Conservation (phyloP, 2,888 invertebrate species). For the Hypsopygia costalis region DNA sequence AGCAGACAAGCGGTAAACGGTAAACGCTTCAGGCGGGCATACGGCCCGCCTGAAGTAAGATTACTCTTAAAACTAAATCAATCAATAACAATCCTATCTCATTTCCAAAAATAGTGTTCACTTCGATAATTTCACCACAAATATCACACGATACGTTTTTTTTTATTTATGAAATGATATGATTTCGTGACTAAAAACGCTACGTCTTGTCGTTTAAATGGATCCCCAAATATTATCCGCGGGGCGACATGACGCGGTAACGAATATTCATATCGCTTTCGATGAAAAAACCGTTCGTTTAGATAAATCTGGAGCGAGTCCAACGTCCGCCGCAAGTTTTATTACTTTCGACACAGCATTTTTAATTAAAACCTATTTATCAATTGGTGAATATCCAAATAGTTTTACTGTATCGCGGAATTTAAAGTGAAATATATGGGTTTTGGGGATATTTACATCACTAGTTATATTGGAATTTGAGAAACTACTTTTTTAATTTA, state of each 20-base stretch:
- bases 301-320: constrained; percentile 61
- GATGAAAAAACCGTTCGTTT: constrained; percentile 46
- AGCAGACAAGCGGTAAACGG: too few species aligned
- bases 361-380: constrained; percentile 52
- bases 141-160: too few species aligned
- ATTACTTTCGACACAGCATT: constrained; percentile 46
- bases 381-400: constrained; percentile 23
- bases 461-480: too few species aligned
- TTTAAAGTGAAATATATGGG: background rate
- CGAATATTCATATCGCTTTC: constrained; percentile 64
- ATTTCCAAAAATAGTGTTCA: too few species aligned
- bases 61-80: too few species aligned
- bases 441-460: background rate
- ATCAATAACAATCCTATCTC: too few species aligned
- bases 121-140: too few species aligned
- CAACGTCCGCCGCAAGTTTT: constrained; percentile 39
- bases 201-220: constrained; percentile 22
- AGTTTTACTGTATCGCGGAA: constrained; percentile 5
- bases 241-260: constrained; percentile 55
- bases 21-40: too few species aligned
- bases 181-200: constrained; percentile 16
- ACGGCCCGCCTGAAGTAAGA: too few species aligned
- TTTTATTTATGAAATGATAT: too few species aligned
- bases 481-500: too few species aligned
- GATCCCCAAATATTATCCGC: constrained; percentile 33